Conservation (phyloP, 92 coral and sea anemone species). For the Paramuricea clavata region DNA sequence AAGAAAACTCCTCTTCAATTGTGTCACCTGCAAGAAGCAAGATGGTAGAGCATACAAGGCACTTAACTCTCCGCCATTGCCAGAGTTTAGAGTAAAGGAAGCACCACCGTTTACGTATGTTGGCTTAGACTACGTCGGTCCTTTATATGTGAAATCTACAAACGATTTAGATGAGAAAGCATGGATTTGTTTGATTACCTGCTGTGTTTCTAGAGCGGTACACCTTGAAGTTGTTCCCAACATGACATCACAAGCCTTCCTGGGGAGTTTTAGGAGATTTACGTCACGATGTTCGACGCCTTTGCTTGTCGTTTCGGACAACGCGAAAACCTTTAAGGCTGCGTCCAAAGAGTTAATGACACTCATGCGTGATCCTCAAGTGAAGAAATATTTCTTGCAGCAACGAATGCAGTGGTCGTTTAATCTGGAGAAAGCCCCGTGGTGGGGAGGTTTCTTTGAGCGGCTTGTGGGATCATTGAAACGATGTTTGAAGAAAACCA, state of each 20-base stretch:
- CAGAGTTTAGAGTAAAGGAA: conserved; percentile 58
- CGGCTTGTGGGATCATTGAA: conserved; percentile 59
- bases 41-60: conserved; percentile 57
- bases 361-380: conserved; percentile 35
- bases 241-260: conserved; percentile 48
- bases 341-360: conserved; percentile 48
- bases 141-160: conserved; percentile 46
- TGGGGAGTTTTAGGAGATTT: conserved; percentile 64
- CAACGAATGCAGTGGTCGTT: conserved; percentile 64
- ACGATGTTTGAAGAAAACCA: conserved; percentile 61
- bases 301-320: conserved; percentile 47
- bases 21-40: conserved; percentile 60
- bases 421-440: conserved; percentile 70
- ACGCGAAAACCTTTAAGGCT: conserved; percentile 65
- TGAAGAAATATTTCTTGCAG: conserved; percentile 27
- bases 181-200: conserved; percentile 66
- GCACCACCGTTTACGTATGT: conserved; percentile 56
- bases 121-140: conserved; percentile 65
- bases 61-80: conserved; percentile 58
- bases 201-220: conserved; percentile 61
- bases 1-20: conserved; percentile 47
- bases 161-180: conserved; percentile 47
- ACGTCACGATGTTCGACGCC: conserved; percentile 55
- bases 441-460: conserved; percentile 75
- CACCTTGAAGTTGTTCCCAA: conserved; percentile 67